Percentiles rank a stretch among this genome's conserved stretches.
Evolutionary conservation across 1,140 invertebrate genomes (phyloP).

Genomic region (Zophobas atratus): DNA sequence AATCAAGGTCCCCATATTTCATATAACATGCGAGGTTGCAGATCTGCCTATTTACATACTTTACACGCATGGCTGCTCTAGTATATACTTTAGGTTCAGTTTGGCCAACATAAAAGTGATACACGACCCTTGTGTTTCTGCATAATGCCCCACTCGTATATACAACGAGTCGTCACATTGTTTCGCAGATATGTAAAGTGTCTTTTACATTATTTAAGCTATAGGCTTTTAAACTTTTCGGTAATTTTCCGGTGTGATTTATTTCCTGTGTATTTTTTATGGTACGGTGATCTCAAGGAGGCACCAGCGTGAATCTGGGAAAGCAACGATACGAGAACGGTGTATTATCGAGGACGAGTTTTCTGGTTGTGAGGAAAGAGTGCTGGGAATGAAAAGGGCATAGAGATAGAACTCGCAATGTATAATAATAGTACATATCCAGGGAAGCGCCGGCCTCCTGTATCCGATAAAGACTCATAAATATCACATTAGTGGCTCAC

Average conservation of each 20-base stretch:
- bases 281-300: slow-evolving; percentile 12
- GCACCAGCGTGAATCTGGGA: neutral
- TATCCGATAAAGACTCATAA: slow-evolving; percentile 63
- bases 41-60: slow-evolving; percentile 62
- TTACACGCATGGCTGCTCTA: slow-evolving; percentile 61
- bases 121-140: slow-evolving; percentile 58
- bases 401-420: slow-evolving; percentile 44
- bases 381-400: slow-evolving; percentile 33
- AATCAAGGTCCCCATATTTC: slow-evolving; percentile 44
- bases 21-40: slow-evolving; percentile 50
- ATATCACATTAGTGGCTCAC: slow-evolving; percentile 62
- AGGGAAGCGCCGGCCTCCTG: slow-evolving; percentile 45
- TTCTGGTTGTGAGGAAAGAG: slow-evolving; percentile 30
- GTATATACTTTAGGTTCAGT: slow-evolving; percentile 57
- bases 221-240: slow-evolving; percentile 22
- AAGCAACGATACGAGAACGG: neutral
- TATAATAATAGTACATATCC: slow-evolving; percentile 48
- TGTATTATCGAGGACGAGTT: slow-evolving; percentile 32
- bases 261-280: slow-evolving; percentile 12
- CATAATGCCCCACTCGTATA: slow-evolving; percentile 50
- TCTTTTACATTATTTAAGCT: slow-evolving; percentile 34
- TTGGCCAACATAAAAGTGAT: slow-evolving; percentile 63
- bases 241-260: slow-evolving; percentile 18
- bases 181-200: slow-evolving; percentile 49
- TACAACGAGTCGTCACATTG: slow-evolving; percentile 53